Evolutionary conservation across 1,140 invertebrate genomes (phyloP), one percentile per base, ranked within the genome.

Genomic region (Eubasilissa regina): DNA sequence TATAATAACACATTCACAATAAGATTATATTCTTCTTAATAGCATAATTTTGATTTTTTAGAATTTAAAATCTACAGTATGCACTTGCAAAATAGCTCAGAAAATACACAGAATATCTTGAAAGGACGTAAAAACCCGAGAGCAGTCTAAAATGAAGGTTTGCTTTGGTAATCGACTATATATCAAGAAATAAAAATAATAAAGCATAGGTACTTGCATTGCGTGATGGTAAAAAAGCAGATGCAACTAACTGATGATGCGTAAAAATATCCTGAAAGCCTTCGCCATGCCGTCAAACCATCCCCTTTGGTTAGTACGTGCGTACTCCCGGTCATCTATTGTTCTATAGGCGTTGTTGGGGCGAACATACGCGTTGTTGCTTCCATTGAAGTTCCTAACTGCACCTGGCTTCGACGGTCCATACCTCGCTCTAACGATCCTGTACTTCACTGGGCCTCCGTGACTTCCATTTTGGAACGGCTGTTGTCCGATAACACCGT

Each of bases 171-270:
- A 3, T 45, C 44, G 58, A 74, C 21, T 35, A 74, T n/a, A 74
- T 17, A 74, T 55, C 55, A 74, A 74, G 55, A 74, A 6, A 53
- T 15, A 74, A 35, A 45, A 60, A n/a, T 19, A 47, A 15, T 68
- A 0, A n/a, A 11, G 64, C 64, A n/a, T n/a, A n/a, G n/a, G 53
- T 73, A 73, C 48, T 73, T 53, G 79, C 64, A 53, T 10, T 25
- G 15, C 8, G 15, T 66, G 66, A 47, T 6, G 43, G 66, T 53
- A 55, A 76, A 19, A 77, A 77, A 70, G 64, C 64, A 45, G 62
- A 58, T 72, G 68, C 62, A 80, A 83, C 80, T 83, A 81, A 81
- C 82, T 81, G 60, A 81, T 77, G 35, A 79, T 70, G 43, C 60
- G 77, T 8, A 79, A 19, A 48, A 81, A 77, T 47, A 79, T 12